A percentile compares a stretch with the other conserved stretches of the same genome.
phyloP scores from a whole-genome alignment of 2,797 vertebrate genomes.

The Thamnophis elegans region DNA sequence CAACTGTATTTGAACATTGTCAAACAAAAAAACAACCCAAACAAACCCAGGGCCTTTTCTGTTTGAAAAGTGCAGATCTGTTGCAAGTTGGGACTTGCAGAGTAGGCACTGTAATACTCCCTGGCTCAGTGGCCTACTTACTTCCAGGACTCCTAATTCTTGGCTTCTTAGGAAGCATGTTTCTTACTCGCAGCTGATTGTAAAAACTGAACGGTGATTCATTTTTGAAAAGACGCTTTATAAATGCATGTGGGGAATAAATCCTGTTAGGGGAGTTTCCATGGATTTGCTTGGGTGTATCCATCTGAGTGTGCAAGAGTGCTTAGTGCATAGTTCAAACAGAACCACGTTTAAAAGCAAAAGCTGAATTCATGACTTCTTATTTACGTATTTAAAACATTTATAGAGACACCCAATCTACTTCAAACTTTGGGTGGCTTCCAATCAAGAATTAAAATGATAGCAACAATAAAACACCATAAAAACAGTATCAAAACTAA shows the following conservation, averaged over 20 bases:
- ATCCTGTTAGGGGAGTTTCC: not conserved
- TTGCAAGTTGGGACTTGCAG: not conserved
- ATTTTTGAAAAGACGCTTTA: not conserved
- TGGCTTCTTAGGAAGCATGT: not conserved
- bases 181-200: not conserved
- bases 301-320: not conserved
- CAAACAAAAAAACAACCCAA: not conserved
- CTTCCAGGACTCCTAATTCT: not conserved
- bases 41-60: not conserved
- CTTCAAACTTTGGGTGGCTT: not conserved
- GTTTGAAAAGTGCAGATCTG: not conserved
- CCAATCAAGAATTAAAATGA: not conserved
- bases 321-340: not conserved
- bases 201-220: not conserved
- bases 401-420: not conserved
- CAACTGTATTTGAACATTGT: not conserved
- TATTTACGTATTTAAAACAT: not conserved
- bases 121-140: not conserved
- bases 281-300: not conserved
- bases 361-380: not conserved
- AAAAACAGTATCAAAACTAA: not conserved
- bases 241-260: not conserved
- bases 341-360: not conserved
- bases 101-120: not conserved
- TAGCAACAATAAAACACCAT: not conserved